These are phyloP conservation scores for Gryllus bimaculatus DNA, from an alignment of 1,140 invertebrate genomes.

Conservation along the genomic window DNA sequence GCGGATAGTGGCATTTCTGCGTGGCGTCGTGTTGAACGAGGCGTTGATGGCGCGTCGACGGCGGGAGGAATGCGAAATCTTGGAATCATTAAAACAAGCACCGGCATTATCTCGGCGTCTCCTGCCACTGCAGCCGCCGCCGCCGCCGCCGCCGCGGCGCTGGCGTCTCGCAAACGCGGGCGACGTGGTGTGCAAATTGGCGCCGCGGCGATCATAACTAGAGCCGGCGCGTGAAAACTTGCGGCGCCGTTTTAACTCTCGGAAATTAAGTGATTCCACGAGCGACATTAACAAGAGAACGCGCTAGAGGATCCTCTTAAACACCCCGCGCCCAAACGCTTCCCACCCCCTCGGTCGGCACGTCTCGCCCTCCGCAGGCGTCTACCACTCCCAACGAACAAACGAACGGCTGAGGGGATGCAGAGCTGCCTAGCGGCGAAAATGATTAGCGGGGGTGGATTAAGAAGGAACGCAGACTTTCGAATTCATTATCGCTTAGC, in stretches of 20 bases:
- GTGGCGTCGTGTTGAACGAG: background rate
- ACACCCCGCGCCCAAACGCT: background rate
- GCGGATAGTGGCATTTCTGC: background rate
- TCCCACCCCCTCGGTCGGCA: background rate
- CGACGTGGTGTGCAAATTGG: background rate
- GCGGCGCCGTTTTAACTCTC: background rate
- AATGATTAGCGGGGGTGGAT: no score
- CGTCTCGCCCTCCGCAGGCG: background rate
- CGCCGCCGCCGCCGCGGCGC: no score
- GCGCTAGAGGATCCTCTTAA: background rate
- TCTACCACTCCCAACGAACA: background rate
- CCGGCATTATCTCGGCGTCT: background rate
- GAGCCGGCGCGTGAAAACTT: background rate
- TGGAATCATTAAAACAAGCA: background rate
- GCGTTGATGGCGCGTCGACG: background rate
- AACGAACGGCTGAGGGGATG: background rate
- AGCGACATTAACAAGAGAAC: background rate
- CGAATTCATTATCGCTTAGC: background rate
- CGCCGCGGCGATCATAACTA: background rate
- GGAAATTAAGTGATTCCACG: background rate
- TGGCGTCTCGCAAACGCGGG: background rate
- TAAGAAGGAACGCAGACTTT: background rate
- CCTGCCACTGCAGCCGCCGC: background rate
- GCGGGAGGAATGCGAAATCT: background rate
- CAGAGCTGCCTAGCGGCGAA: no score